Evolutionary conservation across 2,888 invertebrate species (phyloP), one percentile per base, ranked within the genome.

Genomic region (Dynastes tityus): DNA sequence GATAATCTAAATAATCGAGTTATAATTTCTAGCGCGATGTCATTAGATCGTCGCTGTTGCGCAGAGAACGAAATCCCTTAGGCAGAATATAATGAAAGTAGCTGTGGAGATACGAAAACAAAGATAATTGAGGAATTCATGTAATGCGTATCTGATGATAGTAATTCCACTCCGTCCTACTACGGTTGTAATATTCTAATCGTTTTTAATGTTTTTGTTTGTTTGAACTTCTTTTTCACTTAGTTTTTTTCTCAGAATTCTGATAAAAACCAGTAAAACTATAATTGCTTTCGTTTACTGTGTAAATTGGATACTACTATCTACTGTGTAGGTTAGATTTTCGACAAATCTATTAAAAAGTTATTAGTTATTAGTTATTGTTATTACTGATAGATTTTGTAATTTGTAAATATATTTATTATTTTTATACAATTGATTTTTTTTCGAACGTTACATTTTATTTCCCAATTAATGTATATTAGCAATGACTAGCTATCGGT

Each of bases 61-160:
- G 11, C 27, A 13, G 6, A 32, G 27, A 51, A 70, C 40, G 51
- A 70, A 70, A 53, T 51, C 53, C 70, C 53, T 13, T 70, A n/a
- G 51, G 53, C 32, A 27, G 27, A 27, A 27, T 53, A 53, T 13
- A n/a, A 49, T 40, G 68, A 3, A 27, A 68, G 49, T 13, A 51
- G 9, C 13, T 51, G 6, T 27, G 1, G n/a, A 68, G 49, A 68
- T 27, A 16, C 49, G 32, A 45, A 67, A 45, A 67, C 49, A 67
- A 49, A 67, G 49, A 64, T 64, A 64, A 64, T 64, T 29, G n/a
- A 37, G 29, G 64, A 64, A 64, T 64, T 64, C 64, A 13, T 32
- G 64, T 64, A 49, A 67, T 49, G 67, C 67, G n/a, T 49, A 45
- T 67, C 49, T 67, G 49, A 45, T 67, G 22, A 49, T 67, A 9